Conservation (phyloP, 2,797 vertebrate species). For the Peromyscus attwateri region DNA sequence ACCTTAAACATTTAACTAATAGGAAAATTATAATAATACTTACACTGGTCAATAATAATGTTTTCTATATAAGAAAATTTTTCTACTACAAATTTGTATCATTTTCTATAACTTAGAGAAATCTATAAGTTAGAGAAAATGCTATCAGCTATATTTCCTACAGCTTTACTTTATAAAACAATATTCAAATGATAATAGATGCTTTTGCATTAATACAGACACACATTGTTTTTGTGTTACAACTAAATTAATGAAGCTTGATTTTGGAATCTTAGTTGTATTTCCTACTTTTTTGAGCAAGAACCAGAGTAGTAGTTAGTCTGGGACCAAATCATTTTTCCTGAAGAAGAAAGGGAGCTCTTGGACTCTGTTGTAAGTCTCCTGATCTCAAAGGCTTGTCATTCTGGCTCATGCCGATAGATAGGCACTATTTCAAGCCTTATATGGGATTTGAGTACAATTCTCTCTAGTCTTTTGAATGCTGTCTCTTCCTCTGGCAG, state of each 20-base stretch:
- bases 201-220: background rate
- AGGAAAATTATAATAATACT: background rate
- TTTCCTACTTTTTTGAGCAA: background rate
- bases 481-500: background rate
- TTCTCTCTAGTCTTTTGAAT: background rate
- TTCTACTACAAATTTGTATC: background rate
- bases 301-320: background rate
- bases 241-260: background rate
- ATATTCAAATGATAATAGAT: background rate
- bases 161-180: slow-evolving; percentile 38
- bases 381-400: background rate
- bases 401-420: background rate
- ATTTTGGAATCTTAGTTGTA: background rate
- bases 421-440: background rate
- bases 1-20: background rate
- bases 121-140: no score
- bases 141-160: no score
- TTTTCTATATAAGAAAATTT: background rate
- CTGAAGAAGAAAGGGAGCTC: background rate
- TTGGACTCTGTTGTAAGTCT: background rate
- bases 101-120: background rate
- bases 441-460: background rate
- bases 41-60: background rate
- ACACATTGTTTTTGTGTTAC: background rate
- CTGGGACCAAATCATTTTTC: background rate